phyloP scores from a whole-genome alignment of 2,888 invertebrate species.

The Aphelenchoides bicaudatus region DNA sequence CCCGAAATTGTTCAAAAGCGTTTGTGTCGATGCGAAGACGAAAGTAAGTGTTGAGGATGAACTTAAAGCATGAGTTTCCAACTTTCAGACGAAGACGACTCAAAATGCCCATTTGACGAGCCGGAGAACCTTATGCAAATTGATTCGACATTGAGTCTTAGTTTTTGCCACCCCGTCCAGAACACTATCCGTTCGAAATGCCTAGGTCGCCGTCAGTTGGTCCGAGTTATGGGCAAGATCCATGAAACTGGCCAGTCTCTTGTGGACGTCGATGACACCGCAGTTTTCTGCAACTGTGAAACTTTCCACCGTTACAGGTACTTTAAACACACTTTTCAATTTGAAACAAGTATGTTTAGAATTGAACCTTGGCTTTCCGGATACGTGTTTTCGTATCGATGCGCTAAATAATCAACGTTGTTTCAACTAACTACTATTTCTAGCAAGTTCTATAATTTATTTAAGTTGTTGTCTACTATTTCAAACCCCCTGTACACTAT shows the following conservation, averaged over 20 bases:
- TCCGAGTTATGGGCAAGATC: constrained; percentile 28
- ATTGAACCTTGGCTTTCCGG: constrained; percentile 32
- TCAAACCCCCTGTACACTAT: too few species aligned
- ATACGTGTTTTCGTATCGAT: constrained; percentile 30
- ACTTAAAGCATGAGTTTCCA: constrained; percentile 11
- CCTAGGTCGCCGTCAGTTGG: constrained; percentile 24
- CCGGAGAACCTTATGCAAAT: constrained; percentile 17
- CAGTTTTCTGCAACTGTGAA: constrained; percentile 29
- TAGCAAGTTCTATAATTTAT: too few species aligned
- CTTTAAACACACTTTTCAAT: not conserved
- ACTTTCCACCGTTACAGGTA: constrained; percentile 22
- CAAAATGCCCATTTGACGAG: constrained; percentile 9
- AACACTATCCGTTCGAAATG: constrained; percentile 15
- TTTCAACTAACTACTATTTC: too few species aligned
- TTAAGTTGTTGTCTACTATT: too few species aligned
- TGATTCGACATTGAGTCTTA: constrained; percentile 24
- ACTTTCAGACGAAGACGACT: constrained; percentile 13
- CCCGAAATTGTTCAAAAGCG: constrained; percentile 22
- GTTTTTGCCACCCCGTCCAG: constrained; percentile 26
- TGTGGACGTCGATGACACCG: constrained; percentile 24
- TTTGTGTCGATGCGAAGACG: constrained; percentile 28
- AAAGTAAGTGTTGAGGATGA: constrained; percentile 24
- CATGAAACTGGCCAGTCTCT: constrained; percentile 27
- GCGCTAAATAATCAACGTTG: constrained; percentile 10
- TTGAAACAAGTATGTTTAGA: too few species aligned